Evolutionary conservation across 2,888 invertebrate genomes (phyloP), one percentile per base, ranked within the genome.

Genomic region (Meteorus cinctellus): DNA sequence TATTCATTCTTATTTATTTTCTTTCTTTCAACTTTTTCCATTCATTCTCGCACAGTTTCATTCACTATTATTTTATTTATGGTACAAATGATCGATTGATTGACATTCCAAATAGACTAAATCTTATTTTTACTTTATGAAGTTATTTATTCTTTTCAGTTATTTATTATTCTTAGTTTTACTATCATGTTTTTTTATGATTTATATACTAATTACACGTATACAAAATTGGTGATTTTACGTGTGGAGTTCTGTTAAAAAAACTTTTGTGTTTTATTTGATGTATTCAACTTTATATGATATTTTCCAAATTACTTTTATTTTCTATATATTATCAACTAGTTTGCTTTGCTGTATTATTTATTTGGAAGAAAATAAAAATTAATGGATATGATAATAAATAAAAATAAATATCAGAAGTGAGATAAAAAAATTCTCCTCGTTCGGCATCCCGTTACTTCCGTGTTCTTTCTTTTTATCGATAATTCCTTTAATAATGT

Each of bases 1-100:
- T 60, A 41, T 12, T 12, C 68, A 34, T 34, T 34, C 34, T 34
- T 34, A 59, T 69, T 66, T 76, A 76, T 62, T 51, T 67, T 60
- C 36, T 75, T 55, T 60, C 63, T 62, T 51, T 55, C 19, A 68
- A 41, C 27, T 5, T 24, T 24, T 66, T 24, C 5, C n/a, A 45
- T 41, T 66, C 27, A 51, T 29, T n/a, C 14, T 19, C 31, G 55
- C 59, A 63, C 31, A 63, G 27, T 63, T 63, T 8, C 63, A 63
- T 63, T 63, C 16, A n/a, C 12, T 10, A 24, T 24, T 8, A 8
- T 41, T 14, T 48, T 27, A 10, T 31, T 63, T 63, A 34, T 34
- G 8, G 8, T 29, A 29, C 27, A 34, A 8, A 34, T 66, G n/a
- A 66, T 66, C 41, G 66, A 24, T 19, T 66, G 63, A 63, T 63